Conservation (phyloP, 2,113 vertebrate genomes). For the Cervus canadensis region DNA sequence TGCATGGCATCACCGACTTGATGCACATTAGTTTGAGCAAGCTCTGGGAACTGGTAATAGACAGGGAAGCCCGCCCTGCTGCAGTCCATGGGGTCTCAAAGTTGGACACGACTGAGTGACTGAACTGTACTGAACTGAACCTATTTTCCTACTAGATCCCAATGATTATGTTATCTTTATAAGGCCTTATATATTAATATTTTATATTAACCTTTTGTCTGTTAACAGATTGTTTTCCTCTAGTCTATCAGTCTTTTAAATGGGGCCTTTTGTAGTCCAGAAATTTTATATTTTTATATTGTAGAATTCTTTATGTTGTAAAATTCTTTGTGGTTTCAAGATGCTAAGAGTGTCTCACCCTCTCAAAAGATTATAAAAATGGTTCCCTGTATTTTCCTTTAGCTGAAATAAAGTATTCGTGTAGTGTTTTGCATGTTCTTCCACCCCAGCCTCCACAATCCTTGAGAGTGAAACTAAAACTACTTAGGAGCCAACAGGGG, state of each 20-base stretch:
- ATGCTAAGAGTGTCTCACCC: constrained; percentile 15
- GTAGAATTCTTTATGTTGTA: background rate
- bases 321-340: constrained; percentile 10
- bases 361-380: constrained; percentile 27
- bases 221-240: background rate
- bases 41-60: background rate
- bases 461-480: background rate
- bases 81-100: background rate
- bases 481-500: background rate
- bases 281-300: constrained; percentile 41
- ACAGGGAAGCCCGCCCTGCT: background rate
- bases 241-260: background rate
- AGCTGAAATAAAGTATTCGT: constrained; percentile 18
- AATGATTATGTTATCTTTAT: background rate
- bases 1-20: fast-evolving
- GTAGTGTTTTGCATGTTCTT: background rate
- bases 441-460: background rate
- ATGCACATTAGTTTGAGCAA: background rate
- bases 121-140: background rate
- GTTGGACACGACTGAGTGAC: fast-evolving
- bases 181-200: constrained; percentile 10
- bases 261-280: background rate
- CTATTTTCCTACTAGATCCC: background rate
- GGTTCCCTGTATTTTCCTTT: background rate
- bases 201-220: constrained; percentile 21